A percentile compares a stretch with the other conserved stretches of the same genome.
These are phyloP conservation scores for Eurois occulta DNA, from an alignment of 2,888 invertebrate genomes.

Conservation along the genomic window DNA sequence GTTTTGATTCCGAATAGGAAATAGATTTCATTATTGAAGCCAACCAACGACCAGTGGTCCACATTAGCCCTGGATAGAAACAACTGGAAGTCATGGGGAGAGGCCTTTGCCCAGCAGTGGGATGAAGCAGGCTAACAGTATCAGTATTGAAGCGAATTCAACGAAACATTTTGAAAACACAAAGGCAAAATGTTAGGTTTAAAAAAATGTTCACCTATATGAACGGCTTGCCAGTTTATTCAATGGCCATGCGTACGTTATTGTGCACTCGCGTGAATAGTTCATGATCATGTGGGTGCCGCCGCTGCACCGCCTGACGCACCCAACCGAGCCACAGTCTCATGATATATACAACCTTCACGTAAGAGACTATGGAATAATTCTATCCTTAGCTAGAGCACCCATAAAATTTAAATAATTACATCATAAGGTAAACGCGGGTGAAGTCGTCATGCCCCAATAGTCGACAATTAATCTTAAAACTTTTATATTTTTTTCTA, in stretches of 20 bases:
- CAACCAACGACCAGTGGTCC: background rate
- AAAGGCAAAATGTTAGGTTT: conserved; percentile 1
- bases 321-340: conserved; percentile 29
- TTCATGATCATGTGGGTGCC: conserved; percentile 63
- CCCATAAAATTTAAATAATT: conserved; percentile 65
- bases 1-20: background rate
- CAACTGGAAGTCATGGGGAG: no score
- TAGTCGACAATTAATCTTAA: no score
- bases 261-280: conserved; percentile 75
- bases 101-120: no score
- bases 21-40: background rate
- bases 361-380: conserved; percentile 51
- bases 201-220: conserved; percentile 21
- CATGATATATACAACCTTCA: conserved; percentile 42
- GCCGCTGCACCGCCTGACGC: conserved; percentile 50
- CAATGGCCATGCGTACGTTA: conserved; percentile 55
- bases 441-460: no score
- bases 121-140: no score
- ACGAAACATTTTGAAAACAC: background rate
- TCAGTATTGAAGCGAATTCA: background rate
- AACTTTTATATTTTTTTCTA: no score
- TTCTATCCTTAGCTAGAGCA: conserved; percentile 47
- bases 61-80: no score
- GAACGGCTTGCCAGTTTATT: conserved; percentile 27
- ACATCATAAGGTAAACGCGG: no score